Evolutionary conservation across 1,140 invertebrate species (phyloP), one percentile per base, ranked within the genome.

Genomic region (Magallana ariakensis): DNA sequence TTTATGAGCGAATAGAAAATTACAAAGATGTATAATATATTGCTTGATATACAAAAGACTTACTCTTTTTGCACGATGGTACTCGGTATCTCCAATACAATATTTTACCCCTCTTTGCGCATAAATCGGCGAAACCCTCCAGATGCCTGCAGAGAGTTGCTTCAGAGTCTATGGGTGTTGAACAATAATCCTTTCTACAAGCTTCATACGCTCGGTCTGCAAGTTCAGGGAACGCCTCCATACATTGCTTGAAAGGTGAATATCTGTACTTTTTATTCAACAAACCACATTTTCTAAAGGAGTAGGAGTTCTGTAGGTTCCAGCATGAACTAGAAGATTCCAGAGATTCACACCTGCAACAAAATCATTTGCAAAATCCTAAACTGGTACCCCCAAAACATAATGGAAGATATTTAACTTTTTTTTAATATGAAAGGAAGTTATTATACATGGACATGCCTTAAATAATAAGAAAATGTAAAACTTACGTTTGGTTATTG

Each of bases 151-250:
- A 87, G 1, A 80, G 6, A 22, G 55, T 62, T 10, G 56, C 15
- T 0, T 46, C 53, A 54, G 62, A n/a, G 0, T 70, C 82, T n/a
- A 10, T 16, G 2, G 55, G 46, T 13, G 16, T 87, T 8, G 81
- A 33, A 57, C 86, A 87, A 54, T 87, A 87, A 46, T 87, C 86
- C 19, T 83, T 33, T 19, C 22, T 26, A 83, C 86, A 87, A 9
- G 66, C 62, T 54, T 83, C 46, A n/a, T 83, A 70, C 46, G 70
- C 46, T 0, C n/a, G 15, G 66, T 70, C 55, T 10, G 80, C 58
- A 8, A 87, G 33, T 8, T 83, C 33, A 11, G 57, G 80, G 53
- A 60, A 55, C 26, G 81, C 86, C 53, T 83, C 16, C 58, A 60
- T 83, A 56, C 86, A 87, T 46, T 22, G 55, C 16, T 70, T 62